phyloP scores from a whole-genome alignment of 2,797 vertebrate genomes.

The Aplochiton taeniatus region DNA sequence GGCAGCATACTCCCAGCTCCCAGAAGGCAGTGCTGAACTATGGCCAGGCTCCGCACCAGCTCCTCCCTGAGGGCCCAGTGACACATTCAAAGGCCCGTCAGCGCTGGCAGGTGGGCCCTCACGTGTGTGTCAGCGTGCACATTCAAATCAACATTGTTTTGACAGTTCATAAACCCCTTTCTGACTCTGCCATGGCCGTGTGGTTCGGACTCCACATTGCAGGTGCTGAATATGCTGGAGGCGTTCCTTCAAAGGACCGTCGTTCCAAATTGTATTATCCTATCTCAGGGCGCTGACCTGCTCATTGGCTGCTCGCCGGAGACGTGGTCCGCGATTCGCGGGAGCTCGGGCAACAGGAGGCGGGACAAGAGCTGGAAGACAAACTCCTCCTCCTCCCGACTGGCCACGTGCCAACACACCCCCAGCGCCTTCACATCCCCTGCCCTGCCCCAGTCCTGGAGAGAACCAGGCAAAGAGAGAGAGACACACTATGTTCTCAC shows the following conservation, averaged over 20 bases:
- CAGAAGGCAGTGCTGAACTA: slow-evolving; percentile 93
- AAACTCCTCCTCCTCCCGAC: slow-evolving; percentile 84
- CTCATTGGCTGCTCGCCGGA: slow-evolving; percentile 88
- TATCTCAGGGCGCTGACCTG: slow-evolving; percentile 71
- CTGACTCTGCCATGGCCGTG: no score
- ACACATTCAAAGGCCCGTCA: slow-evolving; percentile 17
- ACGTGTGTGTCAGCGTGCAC: neutral
- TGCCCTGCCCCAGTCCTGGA: slow-evolving; percentile 93
- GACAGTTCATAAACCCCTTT: neutral
- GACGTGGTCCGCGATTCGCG: slow-evolving; percentile 80
- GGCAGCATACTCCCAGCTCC: slow-evolving; percentile 93
- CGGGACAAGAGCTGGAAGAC: slow-evolving; percentile 89
- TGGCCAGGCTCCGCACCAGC: slow-evolving; percentile 90
- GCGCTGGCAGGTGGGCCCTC: neutral
- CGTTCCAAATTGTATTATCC: neutral
- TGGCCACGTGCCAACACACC: slow-evolving; percentile 92
- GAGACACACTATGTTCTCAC: slow-evolving; percentile 9
- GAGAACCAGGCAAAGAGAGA: neutral
- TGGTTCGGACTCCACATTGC: no score
- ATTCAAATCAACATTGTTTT: neutral
- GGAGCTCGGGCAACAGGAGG: slow-evolving; percentile 89
- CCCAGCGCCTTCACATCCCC: slow-evolving; percentile 88
- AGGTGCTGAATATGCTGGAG: no score
- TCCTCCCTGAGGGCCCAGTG: slow-evolving; percentile 83
- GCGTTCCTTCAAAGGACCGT: neutral